These are phyloP conservation scores for Athalia rosae DNA, from an alignment of 2,888 invertebrate genomes.

Conservation along the genomic window DNA sequence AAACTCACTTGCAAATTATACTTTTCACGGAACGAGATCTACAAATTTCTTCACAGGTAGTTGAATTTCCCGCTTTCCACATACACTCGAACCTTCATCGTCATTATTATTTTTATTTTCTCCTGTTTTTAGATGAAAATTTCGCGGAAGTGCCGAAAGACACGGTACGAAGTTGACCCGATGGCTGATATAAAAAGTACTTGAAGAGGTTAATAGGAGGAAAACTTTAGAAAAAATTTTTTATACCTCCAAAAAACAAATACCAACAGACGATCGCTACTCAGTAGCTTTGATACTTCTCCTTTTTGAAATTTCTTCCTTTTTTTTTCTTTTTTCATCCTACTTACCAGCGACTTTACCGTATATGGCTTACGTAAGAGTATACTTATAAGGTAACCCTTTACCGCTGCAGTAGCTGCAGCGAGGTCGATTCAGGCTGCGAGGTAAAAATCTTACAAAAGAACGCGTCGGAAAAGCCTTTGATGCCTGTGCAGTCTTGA, in stretches of 20 bases:
- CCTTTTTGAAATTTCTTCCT: neutral
- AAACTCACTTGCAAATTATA: slow-evolving; percentile 27
- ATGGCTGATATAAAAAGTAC: no score
- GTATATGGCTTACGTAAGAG: slow-evolving; percentile 4
- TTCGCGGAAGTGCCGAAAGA: neutral
- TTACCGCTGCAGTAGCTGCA: no score
- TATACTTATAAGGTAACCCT: neutral
- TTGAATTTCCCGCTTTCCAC: slow-evolving; percentile 22
- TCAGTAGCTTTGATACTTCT: no score
- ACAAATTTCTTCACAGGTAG: slow-evolving; percentile 16
- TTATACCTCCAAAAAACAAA: no score
- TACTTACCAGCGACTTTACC: neutral
- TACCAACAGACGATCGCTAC: no score
- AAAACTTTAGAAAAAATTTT: no score
- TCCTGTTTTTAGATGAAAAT: neutral
- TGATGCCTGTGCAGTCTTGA: slow-evolving; percentile 36
- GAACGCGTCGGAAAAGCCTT: slow-evolving; percentile 21
- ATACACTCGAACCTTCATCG: neutral
- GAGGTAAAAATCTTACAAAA: slow-evolving; percentile 23
- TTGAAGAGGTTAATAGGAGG: no score
- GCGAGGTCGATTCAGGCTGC: neutral
- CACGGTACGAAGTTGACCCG: neutral
- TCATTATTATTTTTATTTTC: neutral
- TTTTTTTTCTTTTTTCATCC: neutral
- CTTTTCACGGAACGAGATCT: neutral